Conservation (phyloP, 2,888 invertebrate species). For the Chydorus sphaericus region DNA sequence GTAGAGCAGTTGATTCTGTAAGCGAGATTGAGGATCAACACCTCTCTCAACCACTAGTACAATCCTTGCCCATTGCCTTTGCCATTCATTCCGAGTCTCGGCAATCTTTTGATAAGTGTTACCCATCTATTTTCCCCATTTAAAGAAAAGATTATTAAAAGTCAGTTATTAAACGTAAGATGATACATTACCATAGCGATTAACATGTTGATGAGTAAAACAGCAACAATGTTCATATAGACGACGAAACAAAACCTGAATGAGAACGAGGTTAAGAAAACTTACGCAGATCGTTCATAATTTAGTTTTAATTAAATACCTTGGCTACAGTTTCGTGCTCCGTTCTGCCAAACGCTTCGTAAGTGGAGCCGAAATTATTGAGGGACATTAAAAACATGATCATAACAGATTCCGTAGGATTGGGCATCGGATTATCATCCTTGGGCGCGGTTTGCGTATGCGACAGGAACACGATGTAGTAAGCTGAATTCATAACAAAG, state of each 20-base stretch:
- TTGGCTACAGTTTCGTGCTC: slow-evolving; percentile 79
- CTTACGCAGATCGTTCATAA: background rate
- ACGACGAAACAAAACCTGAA: slow-evolving; percentile 74
- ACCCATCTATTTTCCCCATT: slow-evolving; percentile 49
- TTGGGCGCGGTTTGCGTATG: slow-evolving; percentile 72
- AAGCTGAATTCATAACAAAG: no score
- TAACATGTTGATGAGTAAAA: slow-evolving; percentile 90
- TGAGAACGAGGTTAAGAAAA: slow-evolving; percentile 15
- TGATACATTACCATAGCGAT: slow-evolving; percentile 61
- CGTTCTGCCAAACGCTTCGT: slow-evolving; percentile 73
- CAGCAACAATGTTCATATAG: slow-evolving; percentile 92
- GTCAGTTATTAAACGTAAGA: background rate
- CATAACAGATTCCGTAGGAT: slow-evolving; percentile 86
- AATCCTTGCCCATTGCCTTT: slow-evolving; percentile 93
- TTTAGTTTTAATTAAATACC: slow-evolving; percentile 34
- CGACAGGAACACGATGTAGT: slow-evolving; percentile 78
- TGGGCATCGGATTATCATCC: slow-evolving; percentile 70
- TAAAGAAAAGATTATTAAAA: background rate
- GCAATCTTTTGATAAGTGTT: slow-evolving; percentile 97
- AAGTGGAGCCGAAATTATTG: slow-evolving; percentile 91
- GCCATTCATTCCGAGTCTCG: slow-evolving; percentile 95
- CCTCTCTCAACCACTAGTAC: slow-evolving; percentile 93
- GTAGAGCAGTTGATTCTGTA: slow-evolving; percentile 73
- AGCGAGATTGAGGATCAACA: slow-evolving; percentile 74
- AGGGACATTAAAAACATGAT: slow-evolving; percentile 98